These are phyloP conservation scores for Numenius phaeopus DNA, from an alignment of 2,797 vertebrate genomes.

Conservation along the genomic window DNA sequence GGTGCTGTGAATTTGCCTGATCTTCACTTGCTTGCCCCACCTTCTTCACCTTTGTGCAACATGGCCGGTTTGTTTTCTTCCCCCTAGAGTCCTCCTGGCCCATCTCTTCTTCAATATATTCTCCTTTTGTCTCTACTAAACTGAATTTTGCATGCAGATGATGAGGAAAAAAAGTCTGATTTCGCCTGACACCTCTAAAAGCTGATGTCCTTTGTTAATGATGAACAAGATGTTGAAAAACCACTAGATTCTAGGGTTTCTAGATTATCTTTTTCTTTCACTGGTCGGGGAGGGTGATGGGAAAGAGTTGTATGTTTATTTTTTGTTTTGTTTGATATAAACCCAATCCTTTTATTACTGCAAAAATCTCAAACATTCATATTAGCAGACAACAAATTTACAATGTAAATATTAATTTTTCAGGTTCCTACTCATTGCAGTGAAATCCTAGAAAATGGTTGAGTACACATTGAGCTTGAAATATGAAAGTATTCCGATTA, in stretches of 20 bases:
- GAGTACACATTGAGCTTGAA: not conserved
- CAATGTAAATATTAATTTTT: not conserved
- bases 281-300: fast-evolving
- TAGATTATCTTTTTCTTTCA: not conserved
- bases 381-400: not conserved
- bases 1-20: not conserved
- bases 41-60: not conserved
- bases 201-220: not conserved
- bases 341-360: not conserved
- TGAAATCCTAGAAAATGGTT: not conserved
- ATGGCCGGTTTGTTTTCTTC: not conserved
- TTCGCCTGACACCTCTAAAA: not conserved
- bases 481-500: not conserved
- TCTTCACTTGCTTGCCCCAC: not conserved
- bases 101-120: not conserved
- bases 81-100: not conserved
- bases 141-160: not conserved
- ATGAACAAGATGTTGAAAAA: not conserved
- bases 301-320: not conserved
- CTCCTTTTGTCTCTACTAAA: not conserved
- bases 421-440: not conserved
- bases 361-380: not conserved
- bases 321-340: not conserved
- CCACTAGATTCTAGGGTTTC: not conserved
- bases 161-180: not conserved